Evolutionary conservation across 2,797 vertebrate species (phyloP), one percentile per base, ranked within the genome.

Genomic region (Poecilia velifera): DNA sequence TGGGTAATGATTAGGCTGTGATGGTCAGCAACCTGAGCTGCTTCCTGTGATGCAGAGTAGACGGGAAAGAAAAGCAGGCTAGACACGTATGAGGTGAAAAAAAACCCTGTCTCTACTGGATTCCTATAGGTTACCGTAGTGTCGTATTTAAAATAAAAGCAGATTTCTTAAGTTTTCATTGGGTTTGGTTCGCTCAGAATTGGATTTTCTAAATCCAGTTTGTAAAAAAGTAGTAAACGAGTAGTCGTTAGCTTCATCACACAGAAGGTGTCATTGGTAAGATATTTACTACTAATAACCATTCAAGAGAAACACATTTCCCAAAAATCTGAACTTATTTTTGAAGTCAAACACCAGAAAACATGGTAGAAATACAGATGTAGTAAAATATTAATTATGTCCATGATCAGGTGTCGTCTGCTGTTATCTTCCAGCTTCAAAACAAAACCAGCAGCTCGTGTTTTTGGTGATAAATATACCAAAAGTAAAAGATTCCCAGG

Each of bases 1-100:
- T 73, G 82, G 88, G 90, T 92, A 93, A 94, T 94, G 83, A 79
- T 83, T 51, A 34, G 75, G 82, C 84, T 86, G 76, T 87, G 90
- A 86, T 87, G 94, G 91, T 90, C 92, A 90, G 89, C 92, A 92
- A 85, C 89, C 82, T 87, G 76, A 80, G 82, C 72, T 82, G 84
- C 91, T 90, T 68, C 87, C 92, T 84, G 89, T 84, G 91, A 87
- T 82, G 53, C 76, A 81, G 84, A 90, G 88, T 88, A 76, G 86
- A 74, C 49, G 80, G 81, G 84, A 68, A 47, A 51, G 6, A 89
- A 83, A 83, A 81, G 87, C 77, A 89, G 43, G 78, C 86, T 86
- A 78, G 78, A 77, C 10, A 68, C 78, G 62, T 89, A 74, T 43
- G 84, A 85, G 86, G 75, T 72, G 25, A 31, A 34, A 45, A 28